Evolutionary conservation across 1,140 invertebrate species (phyloP).

Genomic region (Akabosia matsudoensis): DNA sequence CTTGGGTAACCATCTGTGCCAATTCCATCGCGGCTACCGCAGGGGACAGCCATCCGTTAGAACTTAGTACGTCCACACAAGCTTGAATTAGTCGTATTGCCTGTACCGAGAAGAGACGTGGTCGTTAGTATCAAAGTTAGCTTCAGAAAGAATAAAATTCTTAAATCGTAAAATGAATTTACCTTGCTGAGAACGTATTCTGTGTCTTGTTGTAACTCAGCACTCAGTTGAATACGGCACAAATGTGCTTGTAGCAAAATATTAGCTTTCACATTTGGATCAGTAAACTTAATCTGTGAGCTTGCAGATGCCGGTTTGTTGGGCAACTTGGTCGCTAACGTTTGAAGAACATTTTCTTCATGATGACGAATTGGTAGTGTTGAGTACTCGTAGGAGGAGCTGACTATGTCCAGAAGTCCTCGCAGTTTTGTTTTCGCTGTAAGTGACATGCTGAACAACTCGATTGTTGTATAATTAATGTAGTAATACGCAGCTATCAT

Average conservation of each 20-base stretch:
- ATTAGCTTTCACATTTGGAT: constrained; percentile 97
- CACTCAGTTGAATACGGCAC: constrained; percentile 85
- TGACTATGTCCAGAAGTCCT: constrained; percentile 95
- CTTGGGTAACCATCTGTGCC: constrained; percentile 99
- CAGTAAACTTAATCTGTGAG: constrained; percentile 73
- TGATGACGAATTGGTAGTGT: constrained; percentile 89
- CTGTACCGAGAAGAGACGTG: constrained; percentile 40
- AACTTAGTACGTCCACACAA: constrained; percentile 96
- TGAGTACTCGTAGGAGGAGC: constrained; percentile 95
- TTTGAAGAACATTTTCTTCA: constrained; percentile 85
- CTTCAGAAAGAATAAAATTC: background rate
- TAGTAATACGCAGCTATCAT: constrained; percentile 99
- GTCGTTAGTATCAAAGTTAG: constrained; percentile 19
- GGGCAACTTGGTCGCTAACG: constrained; percentile 72
- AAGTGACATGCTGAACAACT: constrained; percentile 93
- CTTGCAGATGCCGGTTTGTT: constrained; percentile 66
- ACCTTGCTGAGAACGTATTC: constrained; percentile 82
- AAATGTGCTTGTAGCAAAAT: constrained; percentile 93
- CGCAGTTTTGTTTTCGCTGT: constrained; percentile 97
- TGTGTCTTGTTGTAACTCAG: constrained; percentile 95
- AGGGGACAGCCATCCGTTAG: constrained; percentile 95
- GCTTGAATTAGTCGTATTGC: constrained; percentile 91
- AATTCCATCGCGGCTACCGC: constrained; percentile 99
- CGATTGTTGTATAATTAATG: constrained; percentile 99
- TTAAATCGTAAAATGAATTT: constrained; percentile 8